A percentile compares a stretch with the other conserved stretches of the same genome.
Evolutionary conservation across 1,140 invertebrate genomes (phyloP).

Genomic region (Leptopilina clavipes): DNA sequence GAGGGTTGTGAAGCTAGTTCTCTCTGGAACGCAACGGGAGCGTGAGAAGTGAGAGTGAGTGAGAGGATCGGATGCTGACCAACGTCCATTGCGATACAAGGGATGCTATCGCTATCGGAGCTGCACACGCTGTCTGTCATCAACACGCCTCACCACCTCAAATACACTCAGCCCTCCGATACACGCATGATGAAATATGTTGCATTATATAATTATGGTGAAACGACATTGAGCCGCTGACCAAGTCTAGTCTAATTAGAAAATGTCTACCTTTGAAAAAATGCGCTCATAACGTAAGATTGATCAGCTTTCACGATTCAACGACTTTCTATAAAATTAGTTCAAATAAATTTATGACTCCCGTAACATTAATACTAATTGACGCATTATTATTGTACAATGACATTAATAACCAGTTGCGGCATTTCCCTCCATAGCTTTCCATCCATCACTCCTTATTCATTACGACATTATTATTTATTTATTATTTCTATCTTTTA

Average conservation of each 20-base stretch:
- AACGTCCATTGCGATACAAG: conserved; percentile 66
- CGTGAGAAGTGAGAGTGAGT: conserved; percentile 54
- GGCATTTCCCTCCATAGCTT: no score
- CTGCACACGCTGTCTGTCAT: conserved; percentile 71
- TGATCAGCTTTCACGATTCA: background rate
- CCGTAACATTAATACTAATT: no score
- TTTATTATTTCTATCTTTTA: no score
- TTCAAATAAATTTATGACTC: no score
- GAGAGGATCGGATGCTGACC: conserved; percentile 51
- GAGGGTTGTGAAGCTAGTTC: conserved; percentile 57
- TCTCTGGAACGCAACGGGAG: conserved; percentile 57
- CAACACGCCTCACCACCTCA: conserved; percentile 71
- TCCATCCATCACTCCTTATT: no score
- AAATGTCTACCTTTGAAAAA: conserved; percentile 48
- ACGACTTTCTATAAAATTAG: no score
- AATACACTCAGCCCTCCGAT: conserved; percentile 66
- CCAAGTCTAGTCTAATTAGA: conserved; percentile 60
- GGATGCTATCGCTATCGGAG: conserved; percentile 68
- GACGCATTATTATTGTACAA: no score
- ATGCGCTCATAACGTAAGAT: background rate
- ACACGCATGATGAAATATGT: conserved; percentile 65
- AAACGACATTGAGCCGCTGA: conserved; percentile 55
- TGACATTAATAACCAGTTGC: no score
- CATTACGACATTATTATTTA: no score
- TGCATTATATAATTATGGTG: conserved; percentile 65